phyloP scores from a whole-genome alignment of 53 echinoderm and acorn worm species.

The Antedon mediterranea region DNA sequence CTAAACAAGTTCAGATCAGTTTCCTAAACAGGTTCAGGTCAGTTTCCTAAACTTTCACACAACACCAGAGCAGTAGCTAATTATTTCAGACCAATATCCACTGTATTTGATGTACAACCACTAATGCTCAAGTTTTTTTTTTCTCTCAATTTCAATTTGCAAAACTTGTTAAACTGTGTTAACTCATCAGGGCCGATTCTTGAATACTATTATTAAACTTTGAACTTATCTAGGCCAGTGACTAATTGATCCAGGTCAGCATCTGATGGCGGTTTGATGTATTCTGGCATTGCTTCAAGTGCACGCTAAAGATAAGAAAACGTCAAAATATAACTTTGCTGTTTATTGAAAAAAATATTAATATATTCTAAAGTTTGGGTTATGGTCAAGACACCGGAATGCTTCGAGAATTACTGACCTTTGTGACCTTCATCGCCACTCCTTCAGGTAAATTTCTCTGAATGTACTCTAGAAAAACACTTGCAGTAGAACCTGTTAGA shows the following conservation, averaged over 20 bases:
- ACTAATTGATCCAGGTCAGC: slow-evolving; percentile 1
- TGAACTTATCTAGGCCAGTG: not conserved
- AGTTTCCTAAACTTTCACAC: too few relatives aligned
- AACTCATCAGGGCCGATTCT: too few relatives aligned
- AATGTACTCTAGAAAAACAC: slow-evolving; percentile 77
- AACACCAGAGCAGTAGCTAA: too few relatives aligned
- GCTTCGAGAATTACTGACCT: slow-evolving; percentile 51
- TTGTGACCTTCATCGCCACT: slow-evolving; percentile 84
- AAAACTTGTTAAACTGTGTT: too few relatives aligned
- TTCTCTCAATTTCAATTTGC: too few relatives aligned
- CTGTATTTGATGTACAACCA: too few relatives aligned
- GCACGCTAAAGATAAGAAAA: slow-evolving; percentile 29
- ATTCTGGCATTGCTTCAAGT: slow-evolving; percentile 40
- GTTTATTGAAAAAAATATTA: not conserved
- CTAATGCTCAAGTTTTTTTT: too few relatives aligned
- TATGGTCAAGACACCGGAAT: too few relatives aligned
- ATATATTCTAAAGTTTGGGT: not conserved
- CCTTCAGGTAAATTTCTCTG: slow-evolving; percentile 94
- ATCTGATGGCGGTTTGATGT: slow-evolving; percentile 44
- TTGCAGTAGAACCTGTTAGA: slow-evolving; percentile 79
- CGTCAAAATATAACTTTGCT: not conserved
- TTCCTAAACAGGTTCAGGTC: too few relatives aligned
- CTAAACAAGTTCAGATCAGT: too few relatives aligned
- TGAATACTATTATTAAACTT: not conserved
- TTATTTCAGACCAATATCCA: too few relatives aligned